These are phyloP conservation scores for Micromussa lordhowensis DNA, from an alignment of 92 coral and sea anemone species.

Conservation along the genomic window DNA sequence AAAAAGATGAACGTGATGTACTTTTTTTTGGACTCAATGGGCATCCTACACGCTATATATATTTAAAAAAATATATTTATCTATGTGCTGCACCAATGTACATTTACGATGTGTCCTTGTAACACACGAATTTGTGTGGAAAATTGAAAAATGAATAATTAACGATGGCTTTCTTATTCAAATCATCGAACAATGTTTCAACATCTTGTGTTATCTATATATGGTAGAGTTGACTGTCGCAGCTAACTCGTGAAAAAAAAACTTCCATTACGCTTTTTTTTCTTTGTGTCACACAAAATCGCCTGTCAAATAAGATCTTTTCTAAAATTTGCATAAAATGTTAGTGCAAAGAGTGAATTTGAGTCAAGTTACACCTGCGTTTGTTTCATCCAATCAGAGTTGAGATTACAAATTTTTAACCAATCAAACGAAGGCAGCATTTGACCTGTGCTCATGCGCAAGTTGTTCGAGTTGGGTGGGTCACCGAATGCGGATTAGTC, in stretches of 20 bases:
- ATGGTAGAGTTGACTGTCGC: slow-evolving; percentile 6
- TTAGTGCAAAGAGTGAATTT: background rate
- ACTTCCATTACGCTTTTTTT: background rate
- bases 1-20: background rate
- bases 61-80: background rate
- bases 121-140: background rate
- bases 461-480: slow-evolving; percentile 15
- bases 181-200: background rate
- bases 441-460: background rate
- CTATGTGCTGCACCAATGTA: background rate
- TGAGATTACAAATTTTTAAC: background rate
- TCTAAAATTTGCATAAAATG: background rate
- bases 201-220: background rate
- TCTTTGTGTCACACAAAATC: background rate
- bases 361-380: slow-evolving; percentile 11
- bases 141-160: background rate
- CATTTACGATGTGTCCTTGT: background rate
- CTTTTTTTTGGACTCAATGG: background rate
- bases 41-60: background rate
- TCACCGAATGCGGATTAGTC: background rate
- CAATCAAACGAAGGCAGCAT: slow-evolving; percentile 4
- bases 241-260: background rate
- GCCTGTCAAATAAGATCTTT: background rate
- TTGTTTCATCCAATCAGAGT: slow-evolving; percentile 12
- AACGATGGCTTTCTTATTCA: background rate